A percentile compares a stretch with the other conserved stretches of the same genome.
These are phyloP conservation scores for Cephonodes hylas DNA, from an alignment of 2,888 invertebrate species.

Conservation along the genomic window DNA sequence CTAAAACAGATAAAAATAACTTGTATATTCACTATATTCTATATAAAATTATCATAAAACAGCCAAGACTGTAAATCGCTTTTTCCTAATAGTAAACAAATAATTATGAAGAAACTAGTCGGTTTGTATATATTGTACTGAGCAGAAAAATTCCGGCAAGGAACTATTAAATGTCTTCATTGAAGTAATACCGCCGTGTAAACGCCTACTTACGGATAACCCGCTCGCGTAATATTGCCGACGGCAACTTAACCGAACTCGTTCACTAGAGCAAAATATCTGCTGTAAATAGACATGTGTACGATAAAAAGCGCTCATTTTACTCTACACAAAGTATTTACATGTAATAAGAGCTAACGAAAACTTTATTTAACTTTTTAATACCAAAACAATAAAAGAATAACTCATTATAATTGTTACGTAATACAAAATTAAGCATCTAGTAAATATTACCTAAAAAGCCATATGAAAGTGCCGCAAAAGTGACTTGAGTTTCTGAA, in stretches of 20 bases:
- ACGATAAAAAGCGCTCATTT: background rate
- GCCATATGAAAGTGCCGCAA: background rate
- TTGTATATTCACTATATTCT: background rate
- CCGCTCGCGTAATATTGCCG: conserved; percentile 28
- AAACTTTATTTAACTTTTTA: background rate
- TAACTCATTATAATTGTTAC: background rate
- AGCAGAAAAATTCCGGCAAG: background rate
- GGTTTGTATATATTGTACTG: background rate
- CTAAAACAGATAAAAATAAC: background rate
- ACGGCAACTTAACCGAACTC: conserved; percentile 32
- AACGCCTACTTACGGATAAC: conserved; percentile 12
- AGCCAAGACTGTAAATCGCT: background rate
- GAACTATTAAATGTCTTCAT: conserved; percentile 15
- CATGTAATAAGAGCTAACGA: background rate
- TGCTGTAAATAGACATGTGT: conserved; percentile 14
- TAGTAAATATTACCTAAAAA: background rate
- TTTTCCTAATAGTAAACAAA: background rate
- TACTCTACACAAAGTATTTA: background rate
- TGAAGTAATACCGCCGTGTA: conserved; percentile 15
- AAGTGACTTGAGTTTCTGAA: background rate
- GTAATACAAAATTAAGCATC: background rate
- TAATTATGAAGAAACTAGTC: background rate
- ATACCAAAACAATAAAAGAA: background rate
- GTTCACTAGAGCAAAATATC: conserved; percentile 21
- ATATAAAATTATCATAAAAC: background rate